Base-by-base conservation (phyloP, 2,888 invertebrate species). In the Anagyrus pseudococci region DNA sequence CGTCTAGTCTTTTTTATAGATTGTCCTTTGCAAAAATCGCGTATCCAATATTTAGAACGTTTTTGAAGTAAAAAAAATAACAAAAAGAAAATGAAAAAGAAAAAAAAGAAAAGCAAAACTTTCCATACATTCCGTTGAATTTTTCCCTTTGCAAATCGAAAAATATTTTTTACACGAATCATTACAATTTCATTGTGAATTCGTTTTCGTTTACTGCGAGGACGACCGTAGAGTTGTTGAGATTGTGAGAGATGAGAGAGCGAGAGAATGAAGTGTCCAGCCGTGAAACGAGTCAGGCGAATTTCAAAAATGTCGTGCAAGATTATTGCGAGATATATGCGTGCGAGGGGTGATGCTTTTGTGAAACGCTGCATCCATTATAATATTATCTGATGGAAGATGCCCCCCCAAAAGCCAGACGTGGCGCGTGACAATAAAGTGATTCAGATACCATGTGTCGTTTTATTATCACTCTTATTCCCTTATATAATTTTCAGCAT, bases 391-490 rank as follows among this genome's bases (percentile, higher is more conserved):
- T 73, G 74, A 76, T 77, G 75, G 78, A 78, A 78, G 74, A 77
- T 79, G 77, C 75, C 72, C 78, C n/a, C 79, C 75, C 71, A 29
- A 75, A 79, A 77, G 77, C 78, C 78, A 79, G 75, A 74, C 70
- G 76, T 79, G 79, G 79, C 78, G 77, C 76, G 78, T 79, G 79
- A 79, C 79, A 79, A 79, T 79, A 79, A 79, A 79, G 76, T 79
- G 77, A 79, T 79, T 78, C 79, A 77, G 54, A 66, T 63, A 66
- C 48, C 50, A 63, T 15, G 2, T 47, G 17, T 53, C 7, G 15
- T 23, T 37, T 10, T 52, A n/a, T 49, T 23, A 33, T 52, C 52
- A 33, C 4, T n/a, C 41, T 4, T n/a, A 41, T 17, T n/a, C n/a
- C n/a, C n/a, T n/a, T n/a, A n/a, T n/a, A n/a, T n/a, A n/a, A n/a